Percentiles rank a stretch among this genome's conserved stretches.
Evolutionary conservation across 2,888 invertebrate species (phyloP).

Genomic region (Platyscelio sp.): DNA sequence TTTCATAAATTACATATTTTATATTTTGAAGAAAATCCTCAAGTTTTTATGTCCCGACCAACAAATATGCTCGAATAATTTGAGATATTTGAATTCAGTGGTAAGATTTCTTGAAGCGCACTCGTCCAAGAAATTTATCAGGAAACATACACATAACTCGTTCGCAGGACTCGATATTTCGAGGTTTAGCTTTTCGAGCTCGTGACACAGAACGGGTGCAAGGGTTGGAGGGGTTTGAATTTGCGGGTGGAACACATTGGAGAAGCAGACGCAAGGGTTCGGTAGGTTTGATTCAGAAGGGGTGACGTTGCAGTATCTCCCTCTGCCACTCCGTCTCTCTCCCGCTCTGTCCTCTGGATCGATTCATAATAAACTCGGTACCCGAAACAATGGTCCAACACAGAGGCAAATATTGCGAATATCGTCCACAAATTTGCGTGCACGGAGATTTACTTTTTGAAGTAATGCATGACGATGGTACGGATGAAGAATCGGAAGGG

Average conservation of each 20-base stretch:
- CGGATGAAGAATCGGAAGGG: constrained; percentile 68
- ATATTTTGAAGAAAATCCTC: constrained; percentile 60
- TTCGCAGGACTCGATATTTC: constrained; percentile 69
- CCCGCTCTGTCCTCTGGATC: constrained; percentile 79
- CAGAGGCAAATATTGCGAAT: constrained; percentile 81
- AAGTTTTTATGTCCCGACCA: constrained; percentile 24
- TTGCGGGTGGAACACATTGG: constrained; percentile 73
- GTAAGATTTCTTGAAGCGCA: constrained; percentile 66
- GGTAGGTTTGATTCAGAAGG: constrained; percentile 79
- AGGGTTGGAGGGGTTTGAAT: constrained; percentile 67
- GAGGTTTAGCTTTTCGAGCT: constrained; percentile 76
- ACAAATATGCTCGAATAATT: constrained; percentile 36
- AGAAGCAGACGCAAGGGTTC: constrained; percentile 75
- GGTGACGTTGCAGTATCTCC: constrained; percentile 82
- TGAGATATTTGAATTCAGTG: constrained; percentile 27
- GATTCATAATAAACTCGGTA: constrained; percentile 83
- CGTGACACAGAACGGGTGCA: constrained; percentile 71
- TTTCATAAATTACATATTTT: too few relatives aligned
- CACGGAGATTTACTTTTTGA: constrained; percentile 78
- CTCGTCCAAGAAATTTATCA: constrained; percentile 65
- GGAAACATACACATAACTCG: constrained; percentile 62
- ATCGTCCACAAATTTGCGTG: constrained; percentile 83
- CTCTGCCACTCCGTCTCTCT: constrained; percentile 77
- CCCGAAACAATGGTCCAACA: constrained; percentile 82
- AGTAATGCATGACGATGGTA: constrained; percentile 71